These are phyloP conservation scores for Hermaeophaga mercurialis DNA, from an alignment of 2,888 invertebrate genomes.

Conservation along the genomic window DNA sequence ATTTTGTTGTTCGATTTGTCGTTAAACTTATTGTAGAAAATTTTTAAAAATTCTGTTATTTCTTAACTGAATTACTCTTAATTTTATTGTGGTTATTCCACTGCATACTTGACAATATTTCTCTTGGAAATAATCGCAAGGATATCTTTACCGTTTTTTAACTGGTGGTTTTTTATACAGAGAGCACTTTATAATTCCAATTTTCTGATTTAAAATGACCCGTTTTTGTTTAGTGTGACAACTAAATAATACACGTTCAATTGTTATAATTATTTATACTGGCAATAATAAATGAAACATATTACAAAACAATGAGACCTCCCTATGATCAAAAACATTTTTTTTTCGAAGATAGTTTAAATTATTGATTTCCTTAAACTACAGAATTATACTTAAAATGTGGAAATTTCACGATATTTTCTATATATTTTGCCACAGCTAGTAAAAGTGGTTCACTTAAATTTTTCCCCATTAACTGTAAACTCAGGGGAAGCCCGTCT, in stretches of 20 bases:
- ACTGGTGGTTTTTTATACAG: neutral
- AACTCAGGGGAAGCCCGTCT: conserved; percentile 77
- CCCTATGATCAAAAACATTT: too few relatives aligned
- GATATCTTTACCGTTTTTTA: neutral
- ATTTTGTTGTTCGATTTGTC: neutral
- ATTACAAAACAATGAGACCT: too few relatives aligned
- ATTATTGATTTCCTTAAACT: conserved; percentile 12
- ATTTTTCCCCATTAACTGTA: conserved; percentile 86
- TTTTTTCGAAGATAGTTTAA: too few relatives aligned
- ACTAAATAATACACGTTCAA: too few relatives aligned
- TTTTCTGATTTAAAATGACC: too few relatives aligned
- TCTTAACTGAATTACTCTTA: neutral
- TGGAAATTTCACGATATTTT: conserved; percentile 72
- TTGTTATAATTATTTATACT: too few relatives aligned
- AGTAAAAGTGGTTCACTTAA: conserved; percentile 78
- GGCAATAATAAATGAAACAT: too few relatives aligned
- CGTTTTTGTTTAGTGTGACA: too few relatives aligned
- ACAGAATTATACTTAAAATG: conserved; percentile 37
- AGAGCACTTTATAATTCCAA: too few relatives aligned
- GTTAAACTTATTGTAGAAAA: neutral
- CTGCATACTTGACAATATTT: neutral
- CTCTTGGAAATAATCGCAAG: neutral
- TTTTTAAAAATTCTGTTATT: neutral
- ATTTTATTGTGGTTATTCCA: neutral
- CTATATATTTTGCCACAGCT: conserved; percentile 81